Conservation (phyloP, 2,888 invertebrate genomes). For the Amphiduros pacificus region DNA sequence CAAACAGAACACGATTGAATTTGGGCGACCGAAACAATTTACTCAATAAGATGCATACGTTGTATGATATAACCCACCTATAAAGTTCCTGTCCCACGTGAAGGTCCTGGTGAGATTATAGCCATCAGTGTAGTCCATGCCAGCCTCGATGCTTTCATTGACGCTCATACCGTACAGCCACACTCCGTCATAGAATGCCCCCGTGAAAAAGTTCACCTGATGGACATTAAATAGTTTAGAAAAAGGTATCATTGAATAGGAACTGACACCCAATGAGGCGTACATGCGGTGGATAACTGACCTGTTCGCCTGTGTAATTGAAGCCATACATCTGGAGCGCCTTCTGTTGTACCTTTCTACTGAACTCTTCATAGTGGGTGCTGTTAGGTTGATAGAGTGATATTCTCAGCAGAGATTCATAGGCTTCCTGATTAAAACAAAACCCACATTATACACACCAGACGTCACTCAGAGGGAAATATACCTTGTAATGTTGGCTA, state of each 20-base stretch:
- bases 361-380: slow-evolving; percentile 76
- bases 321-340: slow-evolving; percentile 55
- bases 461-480: too few relatives aligned
- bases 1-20: too few relatives aligned
- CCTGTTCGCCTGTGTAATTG: slow-evolving; percentile 47
- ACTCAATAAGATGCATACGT: too few relatives aligned
- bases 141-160: slow-evolving; percentile 37
- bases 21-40: too few relatives aligned
- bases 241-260: too few relatives aligned
- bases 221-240: slow-evolving; percentile 3
- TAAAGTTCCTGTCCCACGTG: slow-evolving; percentile 44
- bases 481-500: too few relatives aligned
- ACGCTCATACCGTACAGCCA: slow-evolving; percentile 41
- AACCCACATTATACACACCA: too few relatives aligned
- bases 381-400: slow-evolving; percentile 72
- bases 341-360: slow-evolving; percentile 67
- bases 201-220: slow-evolving; percentile 45
- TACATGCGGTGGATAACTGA: too few relatives aligned
- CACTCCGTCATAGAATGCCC: slow-evolving; percentile 43
- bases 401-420: slow-evolving; percentile 83
- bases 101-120: slow-evolving; percentile 25
- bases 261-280: too few relatives aligned
- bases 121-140: slow-evolving; percentile 32
- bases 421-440: slow-evolving; percentile 82
- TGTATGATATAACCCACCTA: slow-evolving; percentile 34